Evolutionary conservation across 2,797 vertebrate species (phyloP), one percentile per base, ranked within the genome.

Genomic region (Avahi laniger): DNA sequence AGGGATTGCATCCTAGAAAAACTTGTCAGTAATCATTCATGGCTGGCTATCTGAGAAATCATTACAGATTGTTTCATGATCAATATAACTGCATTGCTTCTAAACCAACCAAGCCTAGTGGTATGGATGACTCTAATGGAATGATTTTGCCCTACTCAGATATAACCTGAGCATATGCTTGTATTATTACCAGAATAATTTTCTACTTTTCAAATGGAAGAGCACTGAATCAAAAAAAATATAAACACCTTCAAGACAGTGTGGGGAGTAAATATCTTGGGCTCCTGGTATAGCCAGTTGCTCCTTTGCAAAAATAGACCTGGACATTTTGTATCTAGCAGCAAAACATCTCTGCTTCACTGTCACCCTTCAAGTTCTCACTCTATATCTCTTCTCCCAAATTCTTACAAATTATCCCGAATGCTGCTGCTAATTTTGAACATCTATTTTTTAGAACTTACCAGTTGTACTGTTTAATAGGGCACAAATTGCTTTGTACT

Each of bases 21-120:
- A 54, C 24, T 70, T 18, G n/a, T 73, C 13, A 4, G 69, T 61
- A 52, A 73, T 88, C 72, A 63, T 48, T 94, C 24, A 41, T 81
- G 80, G 50, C 17, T 79, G 59, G 11, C 33, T 91, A 35, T 93
- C 43, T 78, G 91, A 88, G 82, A 95, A 89, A 94, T 89, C 69
- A 87, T 14, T 87, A 18, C 30, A 84, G 48, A 95, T 93, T 87
- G 18, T 65, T 86, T 72, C 54, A 11, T 83, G 46, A 65, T 92
- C 61, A 72, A 11, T 83, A 41, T 67, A 79, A 35, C 35, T 57
- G n/a, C 48, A 38, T 52, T 81, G 86, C 63, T 95, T 76, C 67
- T 86, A 93, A 88, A 85, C 41, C 11, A 85, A 38, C 89, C 3
- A 6, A 22, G 41, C 24, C 35, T 93, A 43, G 57, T 95, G 52